These are phyloP conservation scores for Triplophysa dalaica DNA, from an alignment of 2,113 vertebrate species.

Conservation along the genomic window DNA sequence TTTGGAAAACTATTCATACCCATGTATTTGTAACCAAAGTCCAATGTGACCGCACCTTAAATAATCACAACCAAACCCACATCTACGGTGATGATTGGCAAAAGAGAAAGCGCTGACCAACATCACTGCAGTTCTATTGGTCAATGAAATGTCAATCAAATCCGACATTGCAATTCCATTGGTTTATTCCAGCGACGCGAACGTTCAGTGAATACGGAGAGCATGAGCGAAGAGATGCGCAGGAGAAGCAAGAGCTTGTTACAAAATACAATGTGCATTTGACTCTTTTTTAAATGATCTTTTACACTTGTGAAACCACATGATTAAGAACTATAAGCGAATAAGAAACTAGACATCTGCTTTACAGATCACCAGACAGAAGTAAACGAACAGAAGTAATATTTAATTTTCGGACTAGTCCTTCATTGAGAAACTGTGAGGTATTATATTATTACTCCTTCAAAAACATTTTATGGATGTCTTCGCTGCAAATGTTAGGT, in stretches of 20 bases:
- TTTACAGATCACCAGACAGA: background rate
- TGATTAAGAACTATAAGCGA: background rate
- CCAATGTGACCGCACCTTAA: too few relatives aligned
- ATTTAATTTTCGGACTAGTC: background rate
- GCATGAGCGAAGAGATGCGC: constrained; percentile 10
- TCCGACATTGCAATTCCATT: background rate
- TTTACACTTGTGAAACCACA: background rate
- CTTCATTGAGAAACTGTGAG: background rate
- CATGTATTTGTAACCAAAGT: too few relatives aligned
- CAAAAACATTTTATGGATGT: background rate
- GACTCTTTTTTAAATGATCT: background rate
- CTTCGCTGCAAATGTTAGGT: background rate
- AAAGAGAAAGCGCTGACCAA: background rate
- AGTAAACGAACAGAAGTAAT: background rate
- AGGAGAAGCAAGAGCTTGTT: background rate
- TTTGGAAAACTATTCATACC: too few relatives aligned
- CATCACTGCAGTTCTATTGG: constrained; percentile 12
- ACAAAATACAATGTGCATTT: constrained; percentile 10
- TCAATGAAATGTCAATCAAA: background rate
- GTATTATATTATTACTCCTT: background rate
- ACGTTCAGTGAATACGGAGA: constrained; percentile 11
- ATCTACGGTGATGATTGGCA: background rate
- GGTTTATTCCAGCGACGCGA: background rate
- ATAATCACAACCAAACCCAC: background rate
- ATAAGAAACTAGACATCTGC: background rate